phyloP scores from a whole-genome alignment of 2,113 vertebrate species.

The Thalassarche chlororhynchos region DNA sequence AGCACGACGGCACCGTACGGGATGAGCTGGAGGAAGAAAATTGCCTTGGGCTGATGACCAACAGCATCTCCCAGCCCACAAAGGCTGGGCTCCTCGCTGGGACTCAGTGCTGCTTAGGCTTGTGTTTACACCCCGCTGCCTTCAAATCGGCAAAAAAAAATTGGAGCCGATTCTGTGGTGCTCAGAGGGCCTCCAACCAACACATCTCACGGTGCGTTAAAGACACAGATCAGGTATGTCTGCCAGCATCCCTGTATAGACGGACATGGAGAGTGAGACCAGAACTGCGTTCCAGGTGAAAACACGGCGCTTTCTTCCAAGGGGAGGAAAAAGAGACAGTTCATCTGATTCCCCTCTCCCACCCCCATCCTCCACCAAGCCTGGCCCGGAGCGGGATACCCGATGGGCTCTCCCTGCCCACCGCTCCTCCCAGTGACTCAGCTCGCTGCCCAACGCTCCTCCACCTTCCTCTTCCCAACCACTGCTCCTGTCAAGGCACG shows the following conservation, averaged over 20 bases:
- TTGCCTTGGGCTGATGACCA: not conserved
- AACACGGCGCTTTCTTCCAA: not conserved
- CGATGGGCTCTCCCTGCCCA: not conserved
- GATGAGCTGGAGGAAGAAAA: not conserved
- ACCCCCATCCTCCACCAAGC: not conserved
- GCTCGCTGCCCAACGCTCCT: not conserved
- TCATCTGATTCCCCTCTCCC: not conserved
- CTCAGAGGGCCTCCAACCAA: not conserved
- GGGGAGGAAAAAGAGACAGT: not conserved
- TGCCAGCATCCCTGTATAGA: not conserved
- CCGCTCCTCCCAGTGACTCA: not conserved
- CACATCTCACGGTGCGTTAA: rapidly evolving
- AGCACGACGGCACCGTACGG: rapidly evolving
- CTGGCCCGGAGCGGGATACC: not conserved
- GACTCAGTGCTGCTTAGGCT: not conserved
- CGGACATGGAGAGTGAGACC: not conserved
- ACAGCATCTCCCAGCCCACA: not conserved
- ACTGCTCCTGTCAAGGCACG: not conserved
- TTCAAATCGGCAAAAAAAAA: not conserved
- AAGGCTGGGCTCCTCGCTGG: rapidly evolving
- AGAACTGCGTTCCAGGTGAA: not conserved
- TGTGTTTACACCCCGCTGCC: not conserved
- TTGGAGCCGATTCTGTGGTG: not conserved
- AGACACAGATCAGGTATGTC: no score
- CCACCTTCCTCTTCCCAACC: not conserved